phyloP scores from a whole-genome alignment of 2,888 invertebrate species.

The Eupithecia subfuscata region DNA sequence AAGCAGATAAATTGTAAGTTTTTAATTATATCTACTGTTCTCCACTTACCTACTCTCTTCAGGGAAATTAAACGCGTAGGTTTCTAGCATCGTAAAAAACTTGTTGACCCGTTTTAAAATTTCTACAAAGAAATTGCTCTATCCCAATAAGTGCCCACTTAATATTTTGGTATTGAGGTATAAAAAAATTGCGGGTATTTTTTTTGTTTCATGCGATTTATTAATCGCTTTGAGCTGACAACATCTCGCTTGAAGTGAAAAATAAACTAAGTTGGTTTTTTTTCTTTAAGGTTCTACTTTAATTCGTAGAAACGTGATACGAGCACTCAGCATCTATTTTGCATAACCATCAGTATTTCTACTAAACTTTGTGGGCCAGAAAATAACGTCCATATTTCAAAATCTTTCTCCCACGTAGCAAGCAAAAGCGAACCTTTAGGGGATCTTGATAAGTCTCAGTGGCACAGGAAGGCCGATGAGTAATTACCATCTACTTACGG shows the following conservation, averaged over 20 bases:
- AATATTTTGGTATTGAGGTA: neutral
- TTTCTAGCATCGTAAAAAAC: neutral
- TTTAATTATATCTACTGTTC: neutral
- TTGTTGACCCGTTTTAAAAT: neutral
- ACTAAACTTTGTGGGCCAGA: neutral
- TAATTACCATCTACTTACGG: constrained; percentile 19
- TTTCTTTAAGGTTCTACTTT: neutral
- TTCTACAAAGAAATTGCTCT: neutral
- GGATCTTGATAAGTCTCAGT: constrained; percentile 10
- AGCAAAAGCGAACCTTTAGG: neutral
- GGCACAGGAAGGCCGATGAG: constrained; percentile 20
- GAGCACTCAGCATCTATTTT: neutral
- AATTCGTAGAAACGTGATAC: neutral
- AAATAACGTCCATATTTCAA: neutral
- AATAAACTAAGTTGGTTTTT: neutral
- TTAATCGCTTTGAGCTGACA: neutral
- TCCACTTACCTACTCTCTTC: neutral
- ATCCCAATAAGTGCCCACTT: neutral
- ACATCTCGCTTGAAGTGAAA: neutral
- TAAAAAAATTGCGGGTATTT: neutral
- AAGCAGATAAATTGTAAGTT: neutral
- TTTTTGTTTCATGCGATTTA: neutral
- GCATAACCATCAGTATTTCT: neutral
- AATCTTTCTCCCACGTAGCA: neutral
- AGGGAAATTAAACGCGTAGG: neutral